Conservation (phyloP, 92 coral and sea anemone genomes). For the Isaurus tuberculatus region DNA sequence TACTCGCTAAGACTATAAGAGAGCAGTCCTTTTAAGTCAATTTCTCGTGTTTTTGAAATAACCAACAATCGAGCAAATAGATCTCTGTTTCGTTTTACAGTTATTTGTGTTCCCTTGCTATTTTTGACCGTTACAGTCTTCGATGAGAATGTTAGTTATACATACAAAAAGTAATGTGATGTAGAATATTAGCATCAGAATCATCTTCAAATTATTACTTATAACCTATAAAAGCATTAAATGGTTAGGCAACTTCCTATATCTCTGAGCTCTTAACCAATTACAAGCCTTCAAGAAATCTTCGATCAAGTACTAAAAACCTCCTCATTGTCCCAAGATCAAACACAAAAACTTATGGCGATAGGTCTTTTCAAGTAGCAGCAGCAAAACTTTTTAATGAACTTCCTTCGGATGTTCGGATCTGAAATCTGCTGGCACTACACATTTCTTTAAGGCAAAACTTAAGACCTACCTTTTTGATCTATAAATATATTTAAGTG, state of each 20-base stretch:
- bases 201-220: not conserved
- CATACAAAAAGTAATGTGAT: conserved; percentile 2
- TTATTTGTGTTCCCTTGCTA: conserved; percentile 8
- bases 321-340: conserved; percentile 5
- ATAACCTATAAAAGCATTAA: too few species aligned
- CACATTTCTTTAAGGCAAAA: not conserved
- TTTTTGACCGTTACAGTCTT: conserved; percentile 16
- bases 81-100: conserved; percentile 12
- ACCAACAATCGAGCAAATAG: conserved; percentile 58
- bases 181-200: not conserved
- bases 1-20: conserved; percentile 48
- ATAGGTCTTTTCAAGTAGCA: conserved; percentile 8
- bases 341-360: conserved; percentile 8
- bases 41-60: conserved; percentile 44
- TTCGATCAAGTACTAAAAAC: conserved; percentile 3
- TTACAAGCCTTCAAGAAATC: not conserved
- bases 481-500: not conserved
- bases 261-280: too few species aligned
- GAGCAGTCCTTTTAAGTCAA: conserved; percentile 48
- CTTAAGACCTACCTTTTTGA: conserved; percentile 12
- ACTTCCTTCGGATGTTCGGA: not conserved
- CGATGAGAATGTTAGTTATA: conserved; percentile 29
- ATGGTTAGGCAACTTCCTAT: too few species aligned
- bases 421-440: not conserved
- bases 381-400: conserved; percentile 1